Conservation (phyloP, 2,113 vertebrate species). For the Polyodon spathula region DNA sequence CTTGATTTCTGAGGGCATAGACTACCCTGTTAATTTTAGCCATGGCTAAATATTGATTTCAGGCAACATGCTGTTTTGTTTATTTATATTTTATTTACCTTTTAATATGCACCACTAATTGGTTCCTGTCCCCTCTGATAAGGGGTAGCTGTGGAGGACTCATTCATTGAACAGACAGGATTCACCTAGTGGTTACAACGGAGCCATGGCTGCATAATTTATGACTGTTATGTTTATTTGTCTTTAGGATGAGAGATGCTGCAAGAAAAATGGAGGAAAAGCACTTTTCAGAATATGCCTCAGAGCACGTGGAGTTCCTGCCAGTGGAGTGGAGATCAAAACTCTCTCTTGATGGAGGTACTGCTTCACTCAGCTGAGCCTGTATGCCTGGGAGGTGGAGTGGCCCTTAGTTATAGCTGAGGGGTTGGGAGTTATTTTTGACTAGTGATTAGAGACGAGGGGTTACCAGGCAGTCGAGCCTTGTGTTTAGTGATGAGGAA, state of each 20-base stretch:
- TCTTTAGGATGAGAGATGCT: constrained; percentile 82
- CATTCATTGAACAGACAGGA: too few species aligned
- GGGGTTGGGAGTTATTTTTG: too few species aligned
- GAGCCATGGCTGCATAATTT: too few species aligned
- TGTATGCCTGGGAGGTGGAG: too few species aligned
- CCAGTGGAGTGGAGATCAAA: constrained; percentile 96
- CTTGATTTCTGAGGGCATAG: constrained; percentile 6
- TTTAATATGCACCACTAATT: neutral
- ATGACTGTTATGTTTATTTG: constrained; percentile 6
- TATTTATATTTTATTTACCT: neutral
- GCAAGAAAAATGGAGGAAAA: constrained; percentile 93
- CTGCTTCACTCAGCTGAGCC: too few species aligned
- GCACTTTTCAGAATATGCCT: constrained; percentile 77
- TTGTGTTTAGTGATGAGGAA: too few species aligned
- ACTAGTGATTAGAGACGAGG: too few species aligned
- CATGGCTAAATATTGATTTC: neutral
- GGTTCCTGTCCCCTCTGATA: too few species aligned
- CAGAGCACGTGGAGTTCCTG: constrained; percentile 87
- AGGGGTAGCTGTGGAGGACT: too few species aligned
- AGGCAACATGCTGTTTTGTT: neutral
- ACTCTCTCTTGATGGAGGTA: constrained; percentile 91
- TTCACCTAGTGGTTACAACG: too few species aligned
- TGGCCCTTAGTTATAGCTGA: too few species aligned
- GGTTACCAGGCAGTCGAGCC: too few species aligned
- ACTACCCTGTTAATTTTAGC: neutral